A percentile compares a stretch with the other conserved stretches of the same genome.
Conservation (phyloP, 1,140 invertebrate genomes). For the Drosophila pseudoananassae region DNA sequence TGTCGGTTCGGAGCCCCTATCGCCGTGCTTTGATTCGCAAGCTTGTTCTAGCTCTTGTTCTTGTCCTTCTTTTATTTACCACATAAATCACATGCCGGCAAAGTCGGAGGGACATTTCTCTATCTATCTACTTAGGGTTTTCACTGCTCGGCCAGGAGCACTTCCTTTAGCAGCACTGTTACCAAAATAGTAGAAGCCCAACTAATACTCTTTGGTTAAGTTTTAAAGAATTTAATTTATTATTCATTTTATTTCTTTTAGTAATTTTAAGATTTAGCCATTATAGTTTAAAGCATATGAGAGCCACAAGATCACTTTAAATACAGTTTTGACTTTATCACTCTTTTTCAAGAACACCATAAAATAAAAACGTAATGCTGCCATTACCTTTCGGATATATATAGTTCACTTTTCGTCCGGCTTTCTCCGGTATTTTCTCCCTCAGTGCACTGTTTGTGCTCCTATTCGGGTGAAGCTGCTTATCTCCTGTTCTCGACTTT, state of each 20-base stretch:
- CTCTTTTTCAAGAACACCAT: background rate
- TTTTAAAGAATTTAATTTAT: background rate
- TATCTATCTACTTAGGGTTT: slow-evolving; percentile 78
- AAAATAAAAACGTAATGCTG: background rate
- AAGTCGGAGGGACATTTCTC: slow-evolving; percentile 67
- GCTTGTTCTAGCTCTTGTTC: slow-evolving; percentile 52
- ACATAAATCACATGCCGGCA: slow-evolving; percentile 75
- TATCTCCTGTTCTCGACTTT: slow-evolving; percentile 44
- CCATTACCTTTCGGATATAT: background rate
- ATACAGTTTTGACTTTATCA: background rate
- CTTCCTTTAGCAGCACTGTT: slow-evolving; percentile 48
- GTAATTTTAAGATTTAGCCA: background rate
- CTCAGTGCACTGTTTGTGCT: slow-evolving; percentile 18
- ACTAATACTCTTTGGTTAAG: background rate
- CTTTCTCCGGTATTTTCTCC: slow-evolving; percentile 25
- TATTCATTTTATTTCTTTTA: background rate
- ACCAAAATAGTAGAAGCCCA: background rate
- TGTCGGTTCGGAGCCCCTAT: slow-evolving; percentile 30
- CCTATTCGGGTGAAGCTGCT: slow-evolving; percentile 14
- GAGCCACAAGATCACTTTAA: background rate
- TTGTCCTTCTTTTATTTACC: slow-evolving; percentile 74
- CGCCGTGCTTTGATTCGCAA: slow-evolving; percentile 61
- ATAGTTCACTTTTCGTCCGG: too few species aligned
- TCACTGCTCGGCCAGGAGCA: slow-evolving; percentile 52
- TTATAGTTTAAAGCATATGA: background rate